Evolutionary conservation across 2,113 vertebrate species (phyloP), one percentile per base, ranked within the genome.

Genomic region (Proteles cristata): DNA sequence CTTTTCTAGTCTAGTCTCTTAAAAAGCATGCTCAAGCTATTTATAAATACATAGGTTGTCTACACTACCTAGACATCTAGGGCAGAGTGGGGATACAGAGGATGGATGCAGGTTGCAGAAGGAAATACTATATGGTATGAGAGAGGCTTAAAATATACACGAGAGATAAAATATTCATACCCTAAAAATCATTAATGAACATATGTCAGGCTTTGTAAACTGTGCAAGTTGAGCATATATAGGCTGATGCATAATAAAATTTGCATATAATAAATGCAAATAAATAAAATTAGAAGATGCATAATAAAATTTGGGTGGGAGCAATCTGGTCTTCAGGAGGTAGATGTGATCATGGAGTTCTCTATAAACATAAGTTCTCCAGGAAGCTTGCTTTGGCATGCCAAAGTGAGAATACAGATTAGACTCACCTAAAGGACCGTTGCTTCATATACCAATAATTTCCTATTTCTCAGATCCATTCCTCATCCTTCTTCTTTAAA

Each of bases 1-100:
- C 7, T 31, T 94, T 96, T 66, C 39, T 92, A 94, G 61, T 31
- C 15, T 66, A 77, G 35, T 95, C 15, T 96, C 39, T 77, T 90
- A 26, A 80, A 88, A 95, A 31, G 6, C 15, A 35, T 83, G 23
- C 7, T 43, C 74, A 88, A 88, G 66, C 21, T 94, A 74, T 66
- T 94, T 92, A 58, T 73, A 96, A 94, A 90, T 81, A 90, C 39
- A 61, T 50, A 28, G 11, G 5, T 80, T 79, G 7, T 90, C 71
- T 90, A 71, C 0, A 80, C 48, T 53, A 53, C n/a, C 53, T 88
- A 79, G 50, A 95, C 76, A 92, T 87, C 15, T 71, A 84, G 39
- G 12, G 21, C 14, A 68, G 43, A 96, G 31, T 86, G 5, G 11
- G 68, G 50, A 14, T 89, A 0, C 63, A 31, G 16, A 19, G 7